A percentile compares a stretch with the other conserved stretches of the same genome.
Evolutionary conservation across 2,888 invertebrate species (phyloP).

Genomic region (Tuta absoluta): DNA sequence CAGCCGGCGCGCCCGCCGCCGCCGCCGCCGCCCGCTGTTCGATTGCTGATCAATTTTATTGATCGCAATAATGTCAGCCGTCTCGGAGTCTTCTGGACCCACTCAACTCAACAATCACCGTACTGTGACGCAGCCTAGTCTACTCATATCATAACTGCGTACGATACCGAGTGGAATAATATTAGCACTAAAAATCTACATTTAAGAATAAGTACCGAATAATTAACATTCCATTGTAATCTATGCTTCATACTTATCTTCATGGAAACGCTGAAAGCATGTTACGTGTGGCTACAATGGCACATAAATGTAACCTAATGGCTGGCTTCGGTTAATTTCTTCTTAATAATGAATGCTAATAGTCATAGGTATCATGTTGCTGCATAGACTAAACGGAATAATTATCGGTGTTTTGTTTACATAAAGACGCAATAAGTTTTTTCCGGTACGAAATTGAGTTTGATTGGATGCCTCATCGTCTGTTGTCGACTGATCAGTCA

Average conservation of each 20-base stretch:
- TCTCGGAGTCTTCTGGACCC: constrained; percentile 4
- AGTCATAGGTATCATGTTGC: background rate
- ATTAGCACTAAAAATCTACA: too few species aligned
- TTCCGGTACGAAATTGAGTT: background rate
- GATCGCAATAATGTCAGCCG: constrained; percentile 2
- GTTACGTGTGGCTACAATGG: background rate
- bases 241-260: background rate
- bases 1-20: constrained; percentile 11
- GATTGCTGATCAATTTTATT: constrained; percentile 16
- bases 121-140: background rate
- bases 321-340: background rate
- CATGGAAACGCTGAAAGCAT: background rate
- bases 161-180: background rate
- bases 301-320: background rate
- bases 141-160: background rate
- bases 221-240: too few species aligned
- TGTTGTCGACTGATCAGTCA: background rate
- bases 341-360: background rate
- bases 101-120: background rate
- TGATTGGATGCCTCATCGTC: background rate
- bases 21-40: constrained; percentile 16
- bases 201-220: too few species aligned
- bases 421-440: background rate
- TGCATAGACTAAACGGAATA: background rate
- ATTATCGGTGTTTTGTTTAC: background rate